These are phyloP conservation scores for Drosophila siamana DNA, from an alignment of 2,888 invertebrate species.

Conservation along the genomic window DNA sequence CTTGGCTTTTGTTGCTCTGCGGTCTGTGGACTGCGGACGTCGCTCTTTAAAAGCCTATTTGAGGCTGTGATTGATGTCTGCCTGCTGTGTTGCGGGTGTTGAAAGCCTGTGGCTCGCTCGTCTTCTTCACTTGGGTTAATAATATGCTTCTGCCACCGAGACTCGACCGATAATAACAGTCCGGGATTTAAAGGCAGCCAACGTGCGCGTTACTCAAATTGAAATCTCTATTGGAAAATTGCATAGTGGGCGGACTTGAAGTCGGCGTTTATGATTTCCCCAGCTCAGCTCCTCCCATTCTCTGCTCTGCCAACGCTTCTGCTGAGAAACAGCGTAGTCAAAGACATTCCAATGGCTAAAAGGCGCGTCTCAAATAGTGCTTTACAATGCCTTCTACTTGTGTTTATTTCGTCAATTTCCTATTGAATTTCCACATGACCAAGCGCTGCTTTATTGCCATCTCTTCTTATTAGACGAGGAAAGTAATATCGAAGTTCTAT, in stretches of 20 bases:
- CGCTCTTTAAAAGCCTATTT: constrained; percentile 58
- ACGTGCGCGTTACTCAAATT: constrained; percentile 47
- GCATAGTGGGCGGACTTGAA: constrained; percentile 47
- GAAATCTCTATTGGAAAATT: constrained; percentile 57
- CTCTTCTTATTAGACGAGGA: no score
- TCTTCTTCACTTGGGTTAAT: constrained; percentile 53
- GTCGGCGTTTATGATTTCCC: constrained; percentile 22
- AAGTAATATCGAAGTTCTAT: no score
- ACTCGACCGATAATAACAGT: constrained; percentile 55
- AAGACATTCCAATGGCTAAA: constrained; percentile 33
- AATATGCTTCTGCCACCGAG: constrained; percentile 43
- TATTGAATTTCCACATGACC: no score
- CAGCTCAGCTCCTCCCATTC: not conserved
- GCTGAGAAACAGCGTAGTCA: constrained; percentile 11
- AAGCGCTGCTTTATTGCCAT: no score
- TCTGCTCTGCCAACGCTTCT: not conserved
- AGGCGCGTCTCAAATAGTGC: not conserved
- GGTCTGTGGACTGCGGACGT: no score
- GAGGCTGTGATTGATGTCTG: constrained; percentile 72
- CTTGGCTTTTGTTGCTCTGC: constrained; percentile 70
- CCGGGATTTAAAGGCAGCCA: constrained; percentile 51
- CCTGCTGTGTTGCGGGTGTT: constrained; percentile 68
- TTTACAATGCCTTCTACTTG: not conserved
- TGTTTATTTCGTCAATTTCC: not conserved
- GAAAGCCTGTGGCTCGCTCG: constrained; percentile 60